phyloP scores from a whole-genome alignment of 2,888 invertebrate species.

The Heliothis peltigera region DNA sequence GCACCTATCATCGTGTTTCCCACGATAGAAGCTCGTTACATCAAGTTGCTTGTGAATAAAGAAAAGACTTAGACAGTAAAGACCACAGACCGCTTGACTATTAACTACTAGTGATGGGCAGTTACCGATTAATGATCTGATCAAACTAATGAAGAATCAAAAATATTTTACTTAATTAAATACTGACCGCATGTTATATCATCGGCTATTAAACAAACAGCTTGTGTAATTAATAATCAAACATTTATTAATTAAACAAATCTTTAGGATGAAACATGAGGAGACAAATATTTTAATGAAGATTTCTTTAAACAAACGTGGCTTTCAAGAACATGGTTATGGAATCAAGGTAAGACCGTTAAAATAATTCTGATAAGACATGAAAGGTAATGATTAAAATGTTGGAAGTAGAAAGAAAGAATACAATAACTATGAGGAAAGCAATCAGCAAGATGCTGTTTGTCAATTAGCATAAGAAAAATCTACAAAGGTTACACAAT shows the following conservation, averaged over 20 bases:
- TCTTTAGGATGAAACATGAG: conserved; percentile 17
- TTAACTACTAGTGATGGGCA: conserved; percentile 49
- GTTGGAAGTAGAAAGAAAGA: no score
- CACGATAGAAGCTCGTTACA: conserved; percentile 56
- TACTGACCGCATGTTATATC: conserved; percentile 29
- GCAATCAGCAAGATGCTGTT: background rate
- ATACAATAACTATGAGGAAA: background rate
- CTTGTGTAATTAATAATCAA: conserved; percentile 35
- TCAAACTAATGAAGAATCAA: conserved; percentile 31
- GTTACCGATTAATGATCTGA: conserved; percentile 18
- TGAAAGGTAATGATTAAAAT: conserved; percentile 25
- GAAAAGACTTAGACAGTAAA: conserved; percentile 34
- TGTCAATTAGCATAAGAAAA: background rate
- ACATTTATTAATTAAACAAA: conserved; percentile 40
- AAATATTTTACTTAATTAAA: conserved; percentile 40
- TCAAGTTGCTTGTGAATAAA: conserved; percentile 43
- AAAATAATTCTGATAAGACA: conserved; percentile 28
- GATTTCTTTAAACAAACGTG: conserved; percentile 10
- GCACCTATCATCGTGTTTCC: conserved; percentile 73
- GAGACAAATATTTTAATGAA: conserved; percentile 25
- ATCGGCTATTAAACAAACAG: conserved; percentile 42
- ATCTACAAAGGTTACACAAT: background rate
- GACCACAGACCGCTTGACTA: conserved; percentile 43
- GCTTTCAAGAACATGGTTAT: conserved; percentile 16
- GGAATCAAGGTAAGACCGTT: conserved; percentile 26